Percentiles rank a stretch among this genome's conserved stretches.
phyloP scores from a whole-genome alignment of 2,113 vertebrate genomes.

The Osmerus eperlanus region DNA sequence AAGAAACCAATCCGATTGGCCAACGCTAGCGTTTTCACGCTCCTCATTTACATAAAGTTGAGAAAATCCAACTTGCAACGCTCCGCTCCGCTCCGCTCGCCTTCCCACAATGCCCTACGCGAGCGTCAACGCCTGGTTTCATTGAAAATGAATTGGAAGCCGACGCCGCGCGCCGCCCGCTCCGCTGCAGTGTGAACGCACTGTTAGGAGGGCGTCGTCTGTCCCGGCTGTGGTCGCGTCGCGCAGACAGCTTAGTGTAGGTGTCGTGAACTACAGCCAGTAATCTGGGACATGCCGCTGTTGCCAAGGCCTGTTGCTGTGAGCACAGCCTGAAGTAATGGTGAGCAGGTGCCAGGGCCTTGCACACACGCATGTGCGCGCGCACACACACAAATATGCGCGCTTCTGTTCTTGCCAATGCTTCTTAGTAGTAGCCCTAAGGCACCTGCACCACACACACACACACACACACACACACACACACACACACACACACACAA shows the following conservation, averaged over 20 bases:
- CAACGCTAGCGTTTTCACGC: too few relatives aligned
- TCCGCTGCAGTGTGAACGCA: too few relatives aligned
- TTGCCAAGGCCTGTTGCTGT: conserved; percentile 25
- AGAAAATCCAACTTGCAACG: too few relatives aligned
- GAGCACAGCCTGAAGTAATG: conserved; percentile 17
- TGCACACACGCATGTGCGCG: not conserved
- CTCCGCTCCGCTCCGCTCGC: too few relatives aligned
- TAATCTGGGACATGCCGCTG: conserved; percentile 38
- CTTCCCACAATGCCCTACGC: too few relatives aligned
- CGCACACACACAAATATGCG: not conserved
- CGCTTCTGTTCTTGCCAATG: not conserved
- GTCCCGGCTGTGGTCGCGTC: too few relatives aligned
- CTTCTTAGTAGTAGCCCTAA: not conserved
- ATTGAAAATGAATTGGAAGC: too few relatives aligned
- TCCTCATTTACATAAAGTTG: too few relatives aligned
- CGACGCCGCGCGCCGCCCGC: too few relatives aligned
- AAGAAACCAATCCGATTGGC: too few relatives aligned
- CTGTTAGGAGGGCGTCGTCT: too few relatives aligned
- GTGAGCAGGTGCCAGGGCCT: conserved; percentile 33
- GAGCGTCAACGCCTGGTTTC: too few relatives aligned
- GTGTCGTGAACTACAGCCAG: not conserved
- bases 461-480: not conserved
- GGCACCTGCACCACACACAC: not conserved
- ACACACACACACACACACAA: not conserved
- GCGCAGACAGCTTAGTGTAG: not conserved